A percentile compares a stretch with the other conserved stretches of the same genome.
These are phyloP conservation scores for Leucopsar rothschildi DNA, from an alignment of 2,113 vertebrate species.

Conservation along the genomic window DNA sequence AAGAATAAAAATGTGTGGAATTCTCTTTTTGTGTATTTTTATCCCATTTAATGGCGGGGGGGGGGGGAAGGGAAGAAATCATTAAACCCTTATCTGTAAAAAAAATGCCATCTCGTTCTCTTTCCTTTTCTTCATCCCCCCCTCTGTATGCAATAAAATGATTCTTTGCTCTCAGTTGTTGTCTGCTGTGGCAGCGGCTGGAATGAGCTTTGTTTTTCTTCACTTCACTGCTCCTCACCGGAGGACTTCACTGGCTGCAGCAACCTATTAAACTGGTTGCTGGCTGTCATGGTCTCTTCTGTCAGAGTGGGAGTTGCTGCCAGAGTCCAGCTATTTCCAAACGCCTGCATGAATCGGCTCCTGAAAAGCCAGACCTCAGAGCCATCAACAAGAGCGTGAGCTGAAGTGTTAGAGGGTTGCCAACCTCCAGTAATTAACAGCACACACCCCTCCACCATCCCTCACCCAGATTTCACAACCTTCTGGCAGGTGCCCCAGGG, in stretches of 20 bases:
- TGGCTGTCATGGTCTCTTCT: constrained; percentile 5
- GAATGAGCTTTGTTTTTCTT: constrained; percentile 32
- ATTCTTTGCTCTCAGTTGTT: constrained; percentile 1
- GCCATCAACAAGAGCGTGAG: not conserved
- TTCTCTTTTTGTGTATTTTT: not conserved
- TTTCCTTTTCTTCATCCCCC: not conserved
- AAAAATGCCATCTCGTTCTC: not conserved
- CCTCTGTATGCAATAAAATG: not conserved
- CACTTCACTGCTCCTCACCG: constrained; percentile 26
- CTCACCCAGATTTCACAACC: constrained; percentile 1
- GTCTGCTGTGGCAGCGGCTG: not conserved
- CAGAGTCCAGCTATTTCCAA: constrained; percentile 2
- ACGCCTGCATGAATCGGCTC: not conserved
- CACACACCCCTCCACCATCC: not conserved
- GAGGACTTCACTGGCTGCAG: not conserved
- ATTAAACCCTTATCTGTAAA: not conserved
- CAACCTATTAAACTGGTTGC: constrained; percentile 19
- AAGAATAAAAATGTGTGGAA: constrained; percentile 4
- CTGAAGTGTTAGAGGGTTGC: not conserved
- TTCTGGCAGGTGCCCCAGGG: constrained; percentile 33
- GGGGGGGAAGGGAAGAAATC: not conserved
- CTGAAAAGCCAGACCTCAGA: not conserved
- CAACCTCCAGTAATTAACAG: not conserved
- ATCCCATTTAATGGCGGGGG: not conserved
- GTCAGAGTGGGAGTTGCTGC: not conserved